Conservation (phyloP, 2,113 vertebrate genomes). For the Ciconia stormi region DNA sequence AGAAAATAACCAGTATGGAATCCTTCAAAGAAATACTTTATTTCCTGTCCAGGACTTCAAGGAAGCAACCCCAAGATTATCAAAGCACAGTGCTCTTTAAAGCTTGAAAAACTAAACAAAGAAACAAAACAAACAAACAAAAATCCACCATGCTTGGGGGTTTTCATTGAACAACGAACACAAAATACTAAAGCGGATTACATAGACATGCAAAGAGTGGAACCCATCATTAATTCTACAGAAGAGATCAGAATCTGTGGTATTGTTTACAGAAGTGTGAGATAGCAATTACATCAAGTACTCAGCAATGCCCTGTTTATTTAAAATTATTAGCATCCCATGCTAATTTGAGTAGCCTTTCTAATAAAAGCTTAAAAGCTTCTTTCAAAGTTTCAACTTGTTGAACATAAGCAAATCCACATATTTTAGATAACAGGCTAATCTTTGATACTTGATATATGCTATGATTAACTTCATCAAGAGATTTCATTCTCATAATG, state of each 20-base stretch:
- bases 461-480: background rate
- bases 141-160: background rate
- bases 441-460: background rate
- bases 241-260: background rate
- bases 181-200: background rate
- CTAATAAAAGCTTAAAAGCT: background rate
- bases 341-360: background rate
- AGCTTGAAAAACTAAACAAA: background rate
- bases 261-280: background rate
- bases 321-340: background rate
- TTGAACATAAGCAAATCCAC: background rate
- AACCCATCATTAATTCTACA: background rate
- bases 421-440: background rate
- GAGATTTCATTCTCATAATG: background rate
- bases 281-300: background rate
- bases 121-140: background rate
- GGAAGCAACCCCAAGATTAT: background rate
- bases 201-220: background rate
- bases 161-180: background rate
- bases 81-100: background rate
- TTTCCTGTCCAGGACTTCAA: background rate
- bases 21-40: background rate
- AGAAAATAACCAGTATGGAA: background rate
- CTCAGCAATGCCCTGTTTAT: background rate
- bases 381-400: background rate